Conservation (phyloP, 2,797 vertebrate species). For the Propithecus perrieri region DNA sequence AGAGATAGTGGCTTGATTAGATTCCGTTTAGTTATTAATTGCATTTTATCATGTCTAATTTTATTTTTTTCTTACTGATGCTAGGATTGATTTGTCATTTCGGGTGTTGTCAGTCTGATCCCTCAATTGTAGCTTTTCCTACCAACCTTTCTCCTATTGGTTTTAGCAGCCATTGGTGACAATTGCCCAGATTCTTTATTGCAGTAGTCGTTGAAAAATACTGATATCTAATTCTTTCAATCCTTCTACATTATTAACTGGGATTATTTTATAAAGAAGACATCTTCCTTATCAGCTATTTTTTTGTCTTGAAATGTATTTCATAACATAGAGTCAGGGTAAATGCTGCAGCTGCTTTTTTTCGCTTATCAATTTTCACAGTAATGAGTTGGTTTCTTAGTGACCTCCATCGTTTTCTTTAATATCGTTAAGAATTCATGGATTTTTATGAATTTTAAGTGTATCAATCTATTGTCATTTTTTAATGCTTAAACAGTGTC, state of each 20-base stretch:
- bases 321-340: not conserved
- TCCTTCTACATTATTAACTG: not conserved
- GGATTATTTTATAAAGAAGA: slow-evolving; percentile 32
- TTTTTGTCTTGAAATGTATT: slow-evolving; percentile 17
- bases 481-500: not conserved
- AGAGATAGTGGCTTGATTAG: not conserved
- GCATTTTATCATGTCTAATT: not conserved
- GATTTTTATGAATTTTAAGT: slow-evolving; percentile 24
- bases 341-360: not conserved
- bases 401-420: not conserved
- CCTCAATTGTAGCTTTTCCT: not conserved
- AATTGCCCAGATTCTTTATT: slow-evolving; percentile 24
- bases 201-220: slow-evolving; percentile 10
- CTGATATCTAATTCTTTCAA: not conserved
- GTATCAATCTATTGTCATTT: not conserved
- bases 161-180: slow-evolving; percentile 4
- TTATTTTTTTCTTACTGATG: not conserved
- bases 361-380: not conserved
- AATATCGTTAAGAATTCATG: slow-evolving; percentile 12
- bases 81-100: slow-evolving; percentile 10
- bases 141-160: not conserved
- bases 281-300: not conserved
- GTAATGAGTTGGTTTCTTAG: slow-evolving; percentile 37
- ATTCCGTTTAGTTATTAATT: not conserved
- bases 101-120: not conserved